These are phyloP conservation scores for Drosophila paracracens DNA, from an alignment of 2,888 invertebrate species.

Conservation along the genomic window DNA sequence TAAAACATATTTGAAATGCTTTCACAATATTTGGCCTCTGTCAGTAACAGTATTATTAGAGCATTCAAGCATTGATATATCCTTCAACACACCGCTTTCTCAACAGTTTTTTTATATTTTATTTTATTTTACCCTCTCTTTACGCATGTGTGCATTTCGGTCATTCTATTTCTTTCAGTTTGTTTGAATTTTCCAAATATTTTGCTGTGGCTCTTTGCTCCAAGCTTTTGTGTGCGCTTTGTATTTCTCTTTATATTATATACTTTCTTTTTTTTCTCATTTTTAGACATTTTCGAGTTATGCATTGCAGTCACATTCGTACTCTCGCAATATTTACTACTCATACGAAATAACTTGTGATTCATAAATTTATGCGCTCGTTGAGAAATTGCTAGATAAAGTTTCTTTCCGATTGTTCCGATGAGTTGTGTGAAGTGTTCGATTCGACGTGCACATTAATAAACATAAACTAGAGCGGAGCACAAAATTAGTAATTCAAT, in stretches of 20 bases:
- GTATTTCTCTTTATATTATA: slow-evolving; percentile 33
- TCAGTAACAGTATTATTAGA: slow-evolving; percentile 22
- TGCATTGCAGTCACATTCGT: slow-evolving; percentile 55
- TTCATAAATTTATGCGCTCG: background rate
- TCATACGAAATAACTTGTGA: background rate
- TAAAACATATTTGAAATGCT: background rate
- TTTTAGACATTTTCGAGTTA: slow-evolving; percentile 35
- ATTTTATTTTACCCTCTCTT: slow-evolving; percentile 46
- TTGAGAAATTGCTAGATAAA: slow-evolving; percentile 23
- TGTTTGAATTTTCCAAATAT: slow-evolving; percentile 68
- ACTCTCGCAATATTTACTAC: slow-evolving; percentile 1
- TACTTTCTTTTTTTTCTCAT: background rate
- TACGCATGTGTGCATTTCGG: slow-evolving; percentile 73
- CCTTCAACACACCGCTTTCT: background rate
- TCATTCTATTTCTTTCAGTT: slow-evolving; percentile 50
- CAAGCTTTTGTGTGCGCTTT: background rate
- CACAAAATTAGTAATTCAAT: slow-evolving; percentile 74
- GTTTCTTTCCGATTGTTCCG: slow-evolving; percentile 24
- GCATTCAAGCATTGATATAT: slow-evolving; percentile 37
- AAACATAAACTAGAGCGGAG: slow-evolving; percentile 62
- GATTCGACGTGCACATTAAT: slow-evolving; percentile 51
- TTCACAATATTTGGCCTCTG: background rate
- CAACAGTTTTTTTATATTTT: slow-evolving; percentile 1
- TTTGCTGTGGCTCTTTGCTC: slow-evolving; percentile 55
- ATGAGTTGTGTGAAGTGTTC: background rate